Evolutionary conservation across 2,113 vertebrate species (phyloP).

Genomic region (Brevimyrus niger): DNA sequence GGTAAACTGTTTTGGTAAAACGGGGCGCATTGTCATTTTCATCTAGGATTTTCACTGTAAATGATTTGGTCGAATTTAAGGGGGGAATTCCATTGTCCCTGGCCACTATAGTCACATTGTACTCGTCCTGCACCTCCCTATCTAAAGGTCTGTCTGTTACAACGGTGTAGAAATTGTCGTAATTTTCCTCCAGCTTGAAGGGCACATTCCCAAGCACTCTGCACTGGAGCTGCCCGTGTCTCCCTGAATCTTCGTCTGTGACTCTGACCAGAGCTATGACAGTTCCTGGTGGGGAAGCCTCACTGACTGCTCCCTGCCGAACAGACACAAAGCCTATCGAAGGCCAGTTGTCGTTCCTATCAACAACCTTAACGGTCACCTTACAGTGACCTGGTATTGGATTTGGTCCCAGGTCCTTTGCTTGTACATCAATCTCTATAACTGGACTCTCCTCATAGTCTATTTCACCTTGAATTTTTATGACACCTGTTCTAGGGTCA

Average conservation of each 20-base stretch:
- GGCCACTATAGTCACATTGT: slow-evolving; percentile 93
- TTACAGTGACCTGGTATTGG: slow-evolving; percentile 97
- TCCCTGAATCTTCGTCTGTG: slow-evolving; percentile 89
- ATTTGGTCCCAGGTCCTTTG: slow-evolving; percentile 91
- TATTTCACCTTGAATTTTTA: slow-evolving; percentile 89
- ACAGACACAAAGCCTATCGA: slow-evolving; percentile 92
- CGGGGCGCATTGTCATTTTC: slow-evolving; percentile 95
- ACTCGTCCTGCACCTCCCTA: slow-evolving; percentile 86
- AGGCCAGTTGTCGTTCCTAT: slow-evolving; percentile 95
- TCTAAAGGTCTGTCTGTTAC: slow-evolving; percentile 90
- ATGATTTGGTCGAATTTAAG: slow-evolving; percentile 92
- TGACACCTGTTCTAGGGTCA: slow-evolving; percentile 86
- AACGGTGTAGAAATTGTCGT: slow-evolving; percentile 94
- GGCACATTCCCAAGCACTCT: slow-evolving; percentile 82
- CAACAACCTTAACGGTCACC: slow-evolving; percentile 88
- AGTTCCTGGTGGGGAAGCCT: slow-evolving; percentile 86
- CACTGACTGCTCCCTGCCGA: slow-evolving; percentile 95
- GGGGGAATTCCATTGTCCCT: slow-evolving; percentile 88
- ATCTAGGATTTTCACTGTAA: slow-evolving; percentile 86
- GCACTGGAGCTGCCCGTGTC: slow-evolving; percentile 93
- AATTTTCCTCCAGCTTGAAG: slow-evolving; percentile 93
- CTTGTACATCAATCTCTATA: slow-evolving; percentile 94
- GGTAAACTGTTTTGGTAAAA: slow-evolving; percentile 90
- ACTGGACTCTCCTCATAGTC: slow-evolving; percentile 94
- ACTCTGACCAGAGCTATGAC: slow-evolving; percentile 93